phyloP scores from a whole-genome alignment of 2,888 invertebrate species.

The Xiphydria camelus region DNA sequence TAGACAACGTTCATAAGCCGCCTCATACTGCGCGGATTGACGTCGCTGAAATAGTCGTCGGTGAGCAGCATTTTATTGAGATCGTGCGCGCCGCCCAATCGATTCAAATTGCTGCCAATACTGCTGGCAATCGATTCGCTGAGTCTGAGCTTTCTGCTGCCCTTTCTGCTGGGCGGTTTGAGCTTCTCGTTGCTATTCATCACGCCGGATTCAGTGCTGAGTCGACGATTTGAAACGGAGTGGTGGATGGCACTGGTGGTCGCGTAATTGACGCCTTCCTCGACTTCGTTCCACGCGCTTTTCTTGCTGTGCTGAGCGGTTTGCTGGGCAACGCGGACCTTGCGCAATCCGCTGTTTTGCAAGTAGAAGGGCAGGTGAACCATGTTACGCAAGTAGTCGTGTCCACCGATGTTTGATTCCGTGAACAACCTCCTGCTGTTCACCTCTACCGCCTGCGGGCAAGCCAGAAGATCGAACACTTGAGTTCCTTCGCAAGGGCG shows the following conservation, averaged over 20 bases:
- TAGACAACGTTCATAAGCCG: slow-evolving; percentile 96
- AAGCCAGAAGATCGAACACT: too few relatives aligned
- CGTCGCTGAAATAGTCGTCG: slow-evolving; percentile 98
- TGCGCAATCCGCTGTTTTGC: slow-evolving; percentile 92
- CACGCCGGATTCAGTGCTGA: slow-evolving; percentile 78
- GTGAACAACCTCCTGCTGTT: slow-evolving; percentile 85
- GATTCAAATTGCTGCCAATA: slow-evolving; percentile 84
- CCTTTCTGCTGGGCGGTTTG: slow-evolving; percentile 62
- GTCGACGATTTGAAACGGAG: slow-evolving; percentile 71
- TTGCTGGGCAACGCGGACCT: slow-evolving; percentile 85
- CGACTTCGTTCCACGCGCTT: slow-evolving; percentile 59
- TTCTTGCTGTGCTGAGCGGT: slow-evolving; percentile 63
- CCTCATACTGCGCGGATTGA: slow-evolving; percentile 96
- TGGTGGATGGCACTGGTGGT: slow-evolving; percentile 59
- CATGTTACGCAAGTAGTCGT: slow-evolving; percentile 92
- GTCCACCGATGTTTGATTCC: slow-evolving; percentile 92
- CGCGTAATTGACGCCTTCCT: slow-evolving; percentile 60
- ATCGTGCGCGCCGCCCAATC: slow-evolving; percentile 74
- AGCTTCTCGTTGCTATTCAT: slow-evolving; percentile 84
- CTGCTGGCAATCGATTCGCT: slow-evolving; percentile 92
- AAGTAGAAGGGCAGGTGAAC: slow-evolving; percentile 97
- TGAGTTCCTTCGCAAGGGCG: too few relatives aligned
- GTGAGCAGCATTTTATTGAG: slow-evolving; percentile 86
- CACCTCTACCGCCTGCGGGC: slow-evolving; percentile 83
- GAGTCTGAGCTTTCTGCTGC: slow-evolving; percentile 75